Evolutionary conservation across 1,140 invertebrate species (phyloP), one percentile per base, ranked within the genome.

Genomic region (Bombus huntii): DNA sequence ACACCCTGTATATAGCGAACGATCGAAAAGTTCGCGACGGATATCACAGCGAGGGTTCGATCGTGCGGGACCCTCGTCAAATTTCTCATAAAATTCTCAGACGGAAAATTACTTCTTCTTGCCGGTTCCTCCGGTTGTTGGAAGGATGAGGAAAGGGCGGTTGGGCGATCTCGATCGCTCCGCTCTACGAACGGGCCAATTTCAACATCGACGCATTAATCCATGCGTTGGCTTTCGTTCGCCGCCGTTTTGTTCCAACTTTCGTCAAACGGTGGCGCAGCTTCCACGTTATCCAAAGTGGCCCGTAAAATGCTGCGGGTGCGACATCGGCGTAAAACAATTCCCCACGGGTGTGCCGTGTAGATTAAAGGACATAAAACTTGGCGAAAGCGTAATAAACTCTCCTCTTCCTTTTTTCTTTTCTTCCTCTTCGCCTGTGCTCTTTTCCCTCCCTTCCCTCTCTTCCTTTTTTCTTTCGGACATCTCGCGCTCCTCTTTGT

Each of bases 341-440:
- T 89, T 71, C 87, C 83, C 89, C 74, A 28, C 28, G 81, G 84
- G 89, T 79, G 84, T 81, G 89, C 89, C 86, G 91, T 81, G 81
- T 85, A 89, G 91, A 92, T 92, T 92, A 92, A 92, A 85, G 85
- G 78, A 84, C 88, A 87, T 91, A 92, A 92, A 92, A 91, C 91
- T 91, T 90, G 47, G 77, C 77, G 59, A 88, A 75, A 76, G 77
- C 72, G 57, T 85, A 89, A 89, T 85, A 89, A 89, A 88, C 76
- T 76, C n/a, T 22, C 10, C 62, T 57, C 37, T 18, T 39, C 37
- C 13, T 28, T 18, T 28, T 6, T 28, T 18, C 34, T 39, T 12
- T 31, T 22, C 42, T 75, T 57, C 31, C 37, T n/a, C 34, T 28
- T 6, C 13, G 42, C 22, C n/a, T 15, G 12, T 15, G 12, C 28